These are phyloP conservation scores for Hippocampus kuda DNA, from an alignment of 2,797 vertebrate genomes.

Conservation along the genomic window DNA sequence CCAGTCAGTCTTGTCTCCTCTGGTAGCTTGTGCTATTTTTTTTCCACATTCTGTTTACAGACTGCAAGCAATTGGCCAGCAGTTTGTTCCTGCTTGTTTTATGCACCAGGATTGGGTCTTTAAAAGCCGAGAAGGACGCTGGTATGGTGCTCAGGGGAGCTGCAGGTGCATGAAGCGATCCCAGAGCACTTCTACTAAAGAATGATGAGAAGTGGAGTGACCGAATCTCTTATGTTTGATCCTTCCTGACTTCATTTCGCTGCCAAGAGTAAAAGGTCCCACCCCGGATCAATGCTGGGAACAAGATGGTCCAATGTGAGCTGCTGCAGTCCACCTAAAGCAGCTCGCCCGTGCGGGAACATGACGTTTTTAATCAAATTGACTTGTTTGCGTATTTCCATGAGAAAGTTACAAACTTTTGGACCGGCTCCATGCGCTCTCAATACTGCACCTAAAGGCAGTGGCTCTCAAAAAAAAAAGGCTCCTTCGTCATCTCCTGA, in stretches of 20 bases:
- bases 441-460: slow-evolving; percentile 57
- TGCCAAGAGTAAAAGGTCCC: slow-evolving; percentile 45
- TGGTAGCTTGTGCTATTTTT: slow-evolving; percentile 54
- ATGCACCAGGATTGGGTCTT: slow-evolving; percentile 22
- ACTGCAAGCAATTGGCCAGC: slow-evolving; percentile 45
- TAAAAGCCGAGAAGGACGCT: slow-evolving; percentile 13
- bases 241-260: slow-evolving; percentile 30
- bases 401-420: slow-evolving; percentile 70
- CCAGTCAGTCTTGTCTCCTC: slow-evolving; percentile 43
- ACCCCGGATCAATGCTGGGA: slow-evolving; percentile 48
- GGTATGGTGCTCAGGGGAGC: slow-evolving; percentile 25
- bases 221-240: slow-evolving; percentile 34
- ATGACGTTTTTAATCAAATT: slow-evolving; percentile 56
- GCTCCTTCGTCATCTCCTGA: slow-evolving; percentile 51
- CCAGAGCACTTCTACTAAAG: slow-evolving; percentile 21
- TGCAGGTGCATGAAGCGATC: slow-evolving; percentile 51
- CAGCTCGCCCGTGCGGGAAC: slow-evolving; percentile 41
- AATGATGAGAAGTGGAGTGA: slow-evolving; percentile 32
- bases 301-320: slow-evolving; percentile 40
- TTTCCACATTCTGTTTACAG: slow-evolving; percentile 62
- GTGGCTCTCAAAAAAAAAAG: slow-evolving; percentile 48
- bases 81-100: slow-evolving; percentile 57
- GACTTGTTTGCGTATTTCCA: slow-evolving; percentile 64
- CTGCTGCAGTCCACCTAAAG: slow-evolving; percentile 47
- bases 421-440: slow-evolving; percentile 59